Conservation (phyloP, 1,140 invertebrate genomes). For the Rhagoletis zephyria region DNA sequence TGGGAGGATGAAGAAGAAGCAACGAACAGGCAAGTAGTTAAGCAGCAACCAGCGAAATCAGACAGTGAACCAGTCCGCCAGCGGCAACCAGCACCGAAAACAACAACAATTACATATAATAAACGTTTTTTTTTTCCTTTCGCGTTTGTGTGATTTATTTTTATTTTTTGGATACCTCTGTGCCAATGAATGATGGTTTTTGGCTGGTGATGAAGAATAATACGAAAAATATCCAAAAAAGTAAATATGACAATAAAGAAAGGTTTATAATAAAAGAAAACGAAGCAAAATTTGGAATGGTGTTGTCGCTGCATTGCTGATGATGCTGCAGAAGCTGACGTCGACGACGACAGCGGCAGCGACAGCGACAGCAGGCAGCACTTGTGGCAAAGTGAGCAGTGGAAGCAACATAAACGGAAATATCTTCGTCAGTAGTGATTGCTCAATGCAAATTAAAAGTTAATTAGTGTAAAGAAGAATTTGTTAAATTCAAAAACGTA, state of each 20-base stretch:
- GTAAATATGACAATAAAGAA: conserved; percentile 30
- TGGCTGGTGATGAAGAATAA: conserved; percentile 17
- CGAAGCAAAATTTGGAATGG: conserved; percentile 3
- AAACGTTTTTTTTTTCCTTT: conserved; percentile 25
- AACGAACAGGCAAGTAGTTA: conserved; percentile 12
- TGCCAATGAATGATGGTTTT: background rate
- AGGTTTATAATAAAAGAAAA: conserved; percentile 19
- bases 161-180: background rate
- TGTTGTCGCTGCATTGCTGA: background rate
- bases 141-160: conserved; percentile 13
- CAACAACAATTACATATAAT: conserved; percentile 40
- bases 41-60: conserved; percentile 31
- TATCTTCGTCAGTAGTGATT: conserved; percentile 29
- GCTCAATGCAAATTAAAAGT: conserved; percentile 28
- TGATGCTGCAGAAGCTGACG: conserved; percentile 10
- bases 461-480: background rate
- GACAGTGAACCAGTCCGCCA: conserved; percentile 19
- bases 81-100: conserved; percentile 14
- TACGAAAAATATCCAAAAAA: conserved; percentile 16
- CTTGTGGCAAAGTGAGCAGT: background rate
- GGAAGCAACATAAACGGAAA: conserved; percentile 29
- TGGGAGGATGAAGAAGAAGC: conserved; percentile 38
- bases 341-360: background rate
- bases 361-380: background rate
- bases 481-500: background rate